Percentiles rank a stretch among this genome's conserved stretches.
phyloP scores from a whole-genome alignment of 2,888 invertebrate genomes.

The Crematogaster levior region DNA sequence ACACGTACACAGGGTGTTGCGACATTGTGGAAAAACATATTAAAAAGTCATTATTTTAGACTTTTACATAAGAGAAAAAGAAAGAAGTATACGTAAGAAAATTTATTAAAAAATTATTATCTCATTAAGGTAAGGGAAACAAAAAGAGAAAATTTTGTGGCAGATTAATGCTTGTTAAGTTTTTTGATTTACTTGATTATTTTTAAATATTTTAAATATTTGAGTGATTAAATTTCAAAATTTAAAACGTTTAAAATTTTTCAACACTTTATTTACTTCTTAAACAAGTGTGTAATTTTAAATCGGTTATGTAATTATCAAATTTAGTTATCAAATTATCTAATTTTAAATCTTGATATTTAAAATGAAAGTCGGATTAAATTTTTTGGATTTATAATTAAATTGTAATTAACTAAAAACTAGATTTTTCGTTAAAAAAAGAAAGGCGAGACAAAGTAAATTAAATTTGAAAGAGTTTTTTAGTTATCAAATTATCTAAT shows the following conservation, averaged over 20 bases:
- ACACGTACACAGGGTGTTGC: background rate
- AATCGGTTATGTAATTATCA: too few relatives aligned
- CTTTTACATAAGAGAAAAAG: background rate
- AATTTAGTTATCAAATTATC: too few relatives aligned
- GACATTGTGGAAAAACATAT: background rate
- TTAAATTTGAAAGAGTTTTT: too few relatives aligned
- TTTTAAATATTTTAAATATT: background rate
- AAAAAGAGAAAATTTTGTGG: slow-evolving; percentile 10
- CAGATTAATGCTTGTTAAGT: background rate
- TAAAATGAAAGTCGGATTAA: background rate
- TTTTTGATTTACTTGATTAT: background rate
- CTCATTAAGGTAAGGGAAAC: slow-evolving; percentile 27
- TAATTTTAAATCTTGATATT: too few relatives aligned
- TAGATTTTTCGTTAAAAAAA: background rate
- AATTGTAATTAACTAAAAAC: slow-evolving; percentile 2
- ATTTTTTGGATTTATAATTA: background rate
- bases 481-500: too few relatives aligned
- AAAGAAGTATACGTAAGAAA: background rate
- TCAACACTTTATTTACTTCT: background rate
- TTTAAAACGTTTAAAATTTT: background rate
- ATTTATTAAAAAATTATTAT: background rate
- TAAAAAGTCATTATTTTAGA: slow-evolving; percentile 1
- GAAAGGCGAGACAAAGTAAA: background rate
- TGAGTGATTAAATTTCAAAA: background rate
- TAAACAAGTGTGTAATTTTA: slow-evolving; percentile 4